Evolutionary conservation across 1,140 invertebrate genomes (phyloP), one percentile per base, ranked within the genome.

Genomic region (Caligus rogercresseyi): DNA sequence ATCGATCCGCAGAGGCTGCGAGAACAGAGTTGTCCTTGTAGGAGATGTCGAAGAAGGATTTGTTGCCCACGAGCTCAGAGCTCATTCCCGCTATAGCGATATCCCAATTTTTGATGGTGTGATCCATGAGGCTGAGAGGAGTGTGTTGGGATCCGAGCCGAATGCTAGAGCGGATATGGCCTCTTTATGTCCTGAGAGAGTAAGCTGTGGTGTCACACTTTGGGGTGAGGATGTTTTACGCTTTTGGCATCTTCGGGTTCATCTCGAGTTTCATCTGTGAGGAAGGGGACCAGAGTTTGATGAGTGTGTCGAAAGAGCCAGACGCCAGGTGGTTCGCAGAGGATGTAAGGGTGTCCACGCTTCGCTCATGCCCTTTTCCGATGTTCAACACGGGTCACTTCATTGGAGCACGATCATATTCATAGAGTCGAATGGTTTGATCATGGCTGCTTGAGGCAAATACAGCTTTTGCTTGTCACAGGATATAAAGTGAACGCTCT

Each of bases 31-130:
- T 80, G 68, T 80, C 86, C 1, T 87, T 69, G 76, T 85, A 88
- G 65, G 87, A 83, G 1, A 89, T 73, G 71, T 85, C 83, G 68
- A 97, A 85, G 72, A 94, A 90, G 23, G 89, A 85, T 74, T 96
- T 96, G 66, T 90, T 88, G 43, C 87, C 89, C 59, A 80, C 78
- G 66, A 89, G 78, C 72, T 91, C 86, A 51, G 81, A 78, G 70
- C 86, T 87, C 7, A 89, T 80, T 14, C 83, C 85, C 63, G 83
- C 84, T 25, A 87, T 72, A 72, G 91, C 83, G 20, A 87, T 76
- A 75, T 98, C 93, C 95, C 95, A 99, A 2, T 94, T 69, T 72
- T 87, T 85, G 11, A 98, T 75, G 0, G 91, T 89, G 69, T 98
- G 92, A 77, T 99, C 91, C 92, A 94, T 0, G 87, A 86, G 66